A percentile compares a stretch with the other conserved stretches of the same genome.
phyloP scores from a whole-genome alignment of 1,140 invertebrate genomes.

The Solenopsis fugax region DNA sequence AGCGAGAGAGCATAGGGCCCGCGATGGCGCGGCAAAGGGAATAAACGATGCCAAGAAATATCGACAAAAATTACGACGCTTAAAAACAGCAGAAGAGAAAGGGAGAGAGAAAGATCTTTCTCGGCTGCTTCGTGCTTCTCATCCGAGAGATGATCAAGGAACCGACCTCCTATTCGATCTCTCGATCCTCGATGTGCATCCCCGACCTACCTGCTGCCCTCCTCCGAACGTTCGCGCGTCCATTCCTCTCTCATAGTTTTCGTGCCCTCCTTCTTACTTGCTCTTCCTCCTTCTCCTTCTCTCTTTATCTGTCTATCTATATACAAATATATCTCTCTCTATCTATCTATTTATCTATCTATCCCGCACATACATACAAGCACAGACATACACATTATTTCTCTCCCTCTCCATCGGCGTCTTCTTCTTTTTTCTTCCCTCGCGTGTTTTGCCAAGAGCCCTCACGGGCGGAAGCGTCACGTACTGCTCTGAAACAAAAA shows the following conservation, averaged over 20 bases:
- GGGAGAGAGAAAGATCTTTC: slow-evolving; percentile 27
- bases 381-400: slow-evolving; percentile 57
- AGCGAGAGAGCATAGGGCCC: slow-evolving; percentile 1
- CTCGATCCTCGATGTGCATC: slow-evolving; percentile 74
- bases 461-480: slow-evolving; percentile 85
- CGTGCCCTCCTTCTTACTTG: slow-evolving; percentile 69
- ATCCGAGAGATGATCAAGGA: slow-evolving; percentile 43
- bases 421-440: slow-evolving; percentile 74
- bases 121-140: slow-evolving; percentile 1
- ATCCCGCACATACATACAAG: slow-evolving; percentile 15
- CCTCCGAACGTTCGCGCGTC: slow-evolving; percentile 51
- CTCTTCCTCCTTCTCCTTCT: slow-evolving; percentile 55
- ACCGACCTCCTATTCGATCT: slow-evolving; percentile 57
- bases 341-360: neutral
- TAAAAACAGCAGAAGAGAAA: slow-evolving; percentile 40
- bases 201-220: slow-evolving; percentile 11
- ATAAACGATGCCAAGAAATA: slow-evolving; percentile 62
- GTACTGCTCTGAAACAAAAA: slow-evolving; percentile 87
- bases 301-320: neutral
- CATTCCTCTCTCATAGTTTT: slow-evolving; percentile 62
- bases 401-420: slow-evolving; percentile 44
- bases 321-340: neutral
- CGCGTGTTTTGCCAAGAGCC: slow-evolving; percentile 82
- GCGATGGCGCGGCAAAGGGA: slow-evolving; percentile 41
- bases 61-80: slow-evolving; percentile 55